These are phyloP conservation scores for Pseudanteris insignis DNA, from an alignment of 2,888 invertebrate species.

Conservation along the genomic window DNA sequence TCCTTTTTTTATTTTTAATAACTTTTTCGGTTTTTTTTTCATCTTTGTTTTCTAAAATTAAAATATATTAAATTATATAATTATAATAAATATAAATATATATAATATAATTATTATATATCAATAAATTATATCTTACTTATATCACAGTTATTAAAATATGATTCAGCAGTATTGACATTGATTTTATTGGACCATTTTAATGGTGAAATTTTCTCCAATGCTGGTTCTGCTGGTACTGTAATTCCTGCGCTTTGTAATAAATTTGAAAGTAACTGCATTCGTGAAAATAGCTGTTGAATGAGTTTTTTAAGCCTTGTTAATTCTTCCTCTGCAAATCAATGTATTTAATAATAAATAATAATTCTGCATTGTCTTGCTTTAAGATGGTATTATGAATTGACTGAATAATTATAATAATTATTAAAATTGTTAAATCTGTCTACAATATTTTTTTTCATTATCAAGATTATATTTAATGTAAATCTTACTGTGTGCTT, in stretches of 20 bases:
- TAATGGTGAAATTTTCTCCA: slow-evolving; percentile 63
- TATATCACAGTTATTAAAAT: slow-evolving; percentile 52
- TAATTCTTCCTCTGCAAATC: slow-evolving; percentile 60
- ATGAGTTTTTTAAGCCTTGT: slow-evolving; percentile 60
- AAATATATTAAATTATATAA: too few relatives aligned
- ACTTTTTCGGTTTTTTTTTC: slow-evolving; percentile 53
- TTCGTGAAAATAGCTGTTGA: slow-evolving; percentile 58
- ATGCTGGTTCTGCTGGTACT: slow-evolving; percentile 62
- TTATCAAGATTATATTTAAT: background rate
- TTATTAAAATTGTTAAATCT: background rate
- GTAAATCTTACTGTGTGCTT: slow-evolving; percentile 58
- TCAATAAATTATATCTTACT: slow-evolving; percentile 47
- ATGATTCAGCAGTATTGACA: slow-evolving; percentile 57
- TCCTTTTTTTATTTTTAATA: slow-evolving; percentile 40
- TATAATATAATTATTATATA: background rate
- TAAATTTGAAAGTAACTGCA: slow-evolving; percentile 59
- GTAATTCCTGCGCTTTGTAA: slow-evolving; percentile 63
- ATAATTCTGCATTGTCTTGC: too few relatives aligned
- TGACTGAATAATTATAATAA: too few relatives aligned
- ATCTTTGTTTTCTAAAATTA: slow-evolving; percentile 50
- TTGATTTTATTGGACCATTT: slow-evolving; percentile 65
- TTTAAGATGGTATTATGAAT: too few relatives aligned
- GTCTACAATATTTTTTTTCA: background rate
- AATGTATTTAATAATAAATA: too few relatives aligned
- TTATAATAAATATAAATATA: too few relatives aligned